A percentile compares a stretch with the other conserved stretches of the same genome.
These are phyloP conservation scores for Sphinx pinastri DNA, from an alignment of 2,888 invertebrate species.

Conservation along the genomic window DNA sequence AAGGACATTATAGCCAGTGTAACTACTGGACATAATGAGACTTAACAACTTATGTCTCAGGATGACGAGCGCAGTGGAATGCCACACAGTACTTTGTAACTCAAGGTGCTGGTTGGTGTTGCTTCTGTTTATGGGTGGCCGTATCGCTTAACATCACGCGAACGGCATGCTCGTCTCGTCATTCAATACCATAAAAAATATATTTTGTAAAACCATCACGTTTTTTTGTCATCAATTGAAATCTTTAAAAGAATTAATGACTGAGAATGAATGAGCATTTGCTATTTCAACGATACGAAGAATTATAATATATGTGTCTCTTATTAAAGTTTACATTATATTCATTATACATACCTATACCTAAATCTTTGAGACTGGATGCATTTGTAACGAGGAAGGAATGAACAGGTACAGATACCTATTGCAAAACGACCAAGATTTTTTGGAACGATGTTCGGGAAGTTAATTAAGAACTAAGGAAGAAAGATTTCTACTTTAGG, in stretches of 20 bases:
- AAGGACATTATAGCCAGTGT: no score
- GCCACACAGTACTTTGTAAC: no score
- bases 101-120: no score
- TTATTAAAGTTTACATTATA: no score
- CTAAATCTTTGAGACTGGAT: background rate
- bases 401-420: background rate
- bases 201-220: background rate
- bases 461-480: background rate
- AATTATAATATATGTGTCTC: background rate
- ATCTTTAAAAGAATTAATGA: background rate
- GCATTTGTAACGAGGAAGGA: background rate
- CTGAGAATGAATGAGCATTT: background rate
- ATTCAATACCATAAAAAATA: no score
- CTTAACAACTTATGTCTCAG: no score
- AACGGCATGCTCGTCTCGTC: no score
- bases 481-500: background rate
- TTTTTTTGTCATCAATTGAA: background rate
- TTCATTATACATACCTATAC: background rate
- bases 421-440: background rate
- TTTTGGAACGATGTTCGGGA: background rate
- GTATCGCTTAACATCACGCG: no score
- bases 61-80: no score
- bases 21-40: no score
- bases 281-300: background rate
- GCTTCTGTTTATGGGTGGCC: no score